Evolutionary conservation across 2,113 vertebrate species (phyloP).

Genomic region (Neofelis nebulosa): DNA sequence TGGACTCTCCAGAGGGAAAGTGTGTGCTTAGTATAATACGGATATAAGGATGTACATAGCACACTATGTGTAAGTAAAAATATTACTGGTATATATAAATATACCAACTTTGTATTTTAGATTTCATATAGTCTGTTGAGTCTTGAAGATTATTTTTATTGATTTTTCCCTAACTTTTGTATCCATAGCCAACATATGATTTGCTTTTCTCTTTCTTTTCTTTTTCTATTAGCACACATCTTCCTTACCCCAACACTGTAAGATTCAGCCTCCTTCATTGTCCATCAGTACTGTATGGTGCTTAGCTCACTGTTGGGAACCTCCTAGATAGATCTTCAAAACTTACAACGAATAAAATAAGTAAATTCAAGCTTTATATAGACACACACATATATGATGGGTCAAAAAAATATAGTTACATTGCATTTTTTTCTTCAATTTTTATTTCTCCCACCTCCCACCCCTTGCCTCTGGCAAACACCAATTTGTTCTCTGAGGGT

Average conservation of each 20-base stretch:
- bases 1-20: not conserved
- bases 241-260: not conserved
- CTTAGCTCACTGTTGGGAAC: not conserved
- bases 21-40: not conserved
- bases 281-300: not conserved
- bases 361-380: not conserved
- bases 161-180: not conserved
- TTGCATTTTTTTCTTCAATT: not conserved
- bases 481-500: not conserved
- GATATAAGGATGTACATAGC: not conserved
- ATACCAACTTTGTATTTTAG: not conserved
- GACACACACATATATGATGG: not conserved
- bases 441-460: not conserved
- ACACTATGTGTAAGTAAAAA: not conserved
- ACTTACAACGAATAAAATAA: not conserved
- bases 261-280: not conserved
- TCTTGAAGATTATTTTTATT: not conserved
- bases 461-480: not conserved
- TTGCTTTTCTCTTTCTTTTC: not conserved
- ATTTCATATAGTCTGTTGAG: not conserved
- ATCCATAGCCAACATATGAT: not conserved
- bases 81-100: not conserved
- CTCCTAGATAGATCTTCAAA: not conserved
- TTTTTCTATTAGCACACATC: not conserved
- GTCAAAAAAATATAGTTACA: not conserved